Conservation (phyloP, 2,888 invertebrate genomes). For the Drosophila falleni region DNA sequence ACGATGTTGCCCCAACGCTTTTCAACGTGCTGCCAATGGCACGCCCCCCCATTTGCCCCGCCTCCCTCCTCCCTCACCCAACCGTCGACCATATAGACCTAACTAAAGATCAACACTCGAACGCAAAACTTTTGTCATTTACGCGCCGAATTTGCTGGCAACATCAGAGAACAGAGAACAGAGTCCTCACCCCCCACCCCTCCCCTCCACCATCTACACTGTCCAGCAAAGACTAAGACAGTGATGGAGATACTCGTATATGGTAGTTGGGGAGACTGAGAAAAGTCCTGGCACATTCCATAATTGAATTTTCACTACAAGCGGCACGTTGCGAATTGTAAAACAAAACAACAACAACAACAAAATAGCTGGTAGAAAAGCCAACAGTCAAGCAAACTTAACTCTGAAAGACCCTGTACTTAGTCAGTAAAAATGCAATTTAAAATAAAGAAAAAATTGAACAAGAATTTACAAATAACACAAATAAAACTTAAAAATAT, state of each 20-base stretch:
- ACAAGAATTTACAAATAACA: background rate
- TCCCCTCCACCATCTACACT: background rate
- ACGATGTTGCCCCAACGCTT: constrained; percentile 72
- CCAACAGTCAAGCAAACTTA: background rate
- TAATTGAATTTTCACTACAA: constrained; percentile 75
- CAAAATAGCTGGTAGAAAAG: too few species aligned
- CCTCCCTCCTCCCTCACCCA: background rate
- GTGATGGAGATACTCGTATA: background rate
- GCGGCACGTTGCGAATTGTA: constrained; percentile 46
- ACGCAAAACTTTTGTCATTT: constrained; percentile 77
- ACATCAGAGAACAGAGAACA: background rate
- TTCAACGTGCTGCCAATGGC: constrained; percentile 43
- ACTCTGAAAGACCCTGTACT: background rate
- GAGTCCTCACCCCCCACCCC: background rate
- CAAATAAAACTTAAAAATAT: too few species aligned
- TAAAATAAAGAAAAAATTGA: background rate
- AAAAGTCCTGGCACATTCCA: constrained; percentile 39
- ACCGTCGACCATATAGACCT: constrained; percentile 34
- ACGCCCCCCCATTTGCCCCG: constrained; percentile 10
- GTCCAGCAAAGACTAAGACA: constrained; percentile 11
- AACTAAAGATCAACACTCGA: constrained; percentile 77
- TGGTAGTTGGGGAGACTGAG: constrained; percentile 1
- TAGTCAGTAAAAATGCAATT: background rate
- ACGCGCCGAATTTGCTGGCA: constrained; percentile 71
- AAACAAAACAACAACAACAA: constrained; percentile 31